Base-by-base conservation (phyloP, 2,888 invertebrate species). In the Synergus gifuensis region DNA sequence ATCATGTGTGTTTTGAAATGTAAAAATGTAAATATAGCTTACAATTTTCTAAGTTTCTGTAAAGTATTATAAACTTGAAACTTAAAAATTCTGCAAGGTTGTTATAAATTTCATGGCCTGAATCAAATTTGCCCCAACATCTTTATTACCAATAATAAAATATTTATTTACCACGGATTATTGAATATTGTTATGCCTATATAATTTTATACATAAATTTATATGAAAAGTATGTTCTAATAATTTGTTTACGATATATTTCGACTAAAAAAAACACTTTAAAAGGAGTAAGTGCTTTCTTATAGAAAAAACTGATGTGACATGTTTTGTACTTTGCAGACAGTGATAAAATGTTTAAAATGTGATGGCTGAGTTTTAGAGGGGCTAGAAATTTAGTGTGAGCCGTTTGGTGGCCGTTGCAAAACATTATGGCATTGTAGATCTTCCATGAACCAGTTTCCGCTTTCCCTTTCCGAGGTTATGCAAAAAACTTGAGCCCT, bases 401-500 rank as follows among this genome's bases (percentile, higher is more conserved):
- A 54, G 73, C 2, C 73, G 54, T 54, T 73, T n/a, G 40, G 40
- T 58, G 54, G 36, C 73, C 54, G 73, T 73, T 73, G 54, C 36
- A 73, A n/a, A n/a, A 40, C 73, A 73, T 73, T 49, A 49, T 36
- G 11, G 49, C 69, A 69, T 49, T 49, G 69, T 49, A 73, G 12
- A 18, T 78, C 63, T 78, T 69, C 67, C 78, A 62, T 60, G 76
- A 76, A 79, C 81, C 79, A 44, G 76, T 79, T 77, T 81, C 81
- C 84, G 79, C 86, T 88, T 88, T 90, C 87, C 84, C 84, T 86
- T 84, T 80, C 81, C 85, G 83, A 84, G 85, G 85, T 82, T 87
- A 85, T 83, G 85, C 85, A 87, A 86, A 85, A 87, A 89, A 86
- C 66, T 18, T 69, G 54, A 62, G 83, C 87, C 83, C 83, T 82